These are phyloP conservation scores for Tachysurus fulvidraco DNA, from an alignment of 2,113 vertebrate species.

Conservation along the genomic window DNA sequence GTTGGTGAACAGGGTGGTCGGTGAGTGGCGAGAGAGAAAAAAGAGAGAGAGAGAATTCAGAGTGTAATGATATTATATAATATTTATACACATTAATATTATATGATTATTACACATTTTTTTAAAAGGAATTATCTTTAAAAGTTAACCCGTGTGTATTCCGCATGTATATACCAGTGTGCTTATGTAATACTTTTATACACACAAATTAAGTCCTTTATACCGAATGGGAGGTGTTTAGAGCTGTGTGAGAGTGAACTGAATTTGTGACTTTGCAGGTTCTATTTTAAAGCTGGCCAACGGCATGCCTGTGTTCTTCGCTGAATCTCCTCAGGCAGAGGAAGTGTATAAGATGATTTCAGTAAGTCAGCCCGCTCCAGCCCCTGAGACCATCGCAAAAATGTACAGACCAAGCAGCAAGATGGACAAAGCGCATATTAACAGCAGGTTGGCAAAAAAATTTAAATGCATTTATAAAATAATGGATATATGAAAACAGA, in stretches of 20 bases:
- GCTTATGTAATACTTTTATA: background rate
- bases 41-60: background rate
- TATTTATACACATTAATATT: background rate
- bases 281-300: slow-evolving; percentile 58
- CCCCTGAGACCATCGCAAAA: slow-evolving; percentile 69
- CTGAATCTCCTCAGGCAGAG: slow-evolving; percentile 65
- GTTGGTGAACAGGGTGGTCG: background rate
- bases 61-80: background rate
- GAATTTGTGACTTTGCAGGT: slow-evolving; percentile 31
- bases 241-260: background rate
- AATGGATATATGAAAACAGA: background rate
- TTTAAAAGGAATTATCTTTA: background rate
- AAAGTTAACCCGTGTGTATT: background rate
- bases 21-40: background rate
- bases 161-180: background rate
- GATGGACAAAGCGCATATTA: slow-evolving; percentile 73
- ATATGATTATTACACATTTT: too few relatives aligned
- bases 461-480: too few relatives aligned
- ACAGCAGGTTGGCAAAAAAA: slow-evolving; percentile 68
- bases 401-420: slow-evolving; percentile 65
- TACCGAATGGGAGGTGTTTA: background rate
- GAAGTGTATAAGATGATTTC: slow-evolving; percentile 74
- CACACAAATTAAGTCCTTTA: background rate
- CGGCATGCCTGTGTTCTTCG: slow-evolving; percentile 78
- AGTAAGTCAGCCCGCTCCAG: slow-evolving; percentile 62